Evolutionary conservation across 2,113 vertebrate species (phyloP).

Genomic region (Australoheros scitulus): DNA sequence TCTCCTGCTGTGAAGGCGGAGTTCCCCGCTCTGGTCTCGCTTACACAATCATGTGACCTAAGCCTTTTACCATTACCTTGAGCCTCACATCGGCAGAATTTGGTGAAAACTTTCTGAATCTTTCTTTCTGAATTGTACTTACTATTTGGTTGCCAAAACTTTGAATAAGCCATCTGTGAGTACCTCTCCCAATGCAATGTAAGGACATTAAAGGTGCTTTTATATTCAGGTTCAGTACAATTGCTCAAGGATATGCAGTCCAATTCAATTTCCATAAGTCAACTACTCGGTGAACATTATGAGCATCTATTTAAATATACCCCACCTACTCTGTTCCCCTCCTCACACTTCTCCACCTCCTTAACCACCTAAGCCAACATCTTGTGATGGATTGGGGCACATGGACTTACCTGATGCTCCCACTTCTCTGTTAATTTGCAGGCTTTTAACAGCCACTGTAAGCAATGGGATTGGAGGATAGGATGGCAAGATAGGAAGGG

Average conservation of each 20-base stretch:
- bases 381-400: slow-evolving; percentile 34
- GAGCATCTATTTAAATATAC: slow-evolving; percentile 24
- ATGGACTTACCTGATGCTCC: background rate
- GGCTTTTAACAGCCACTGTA: background rate
- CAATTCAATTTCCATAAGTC: slow-evolving; percentile 52
- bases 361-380: background rate
- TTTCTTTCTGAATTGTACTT: background rate
- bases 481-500: background rate
- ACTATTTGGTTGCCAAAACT: background rate
- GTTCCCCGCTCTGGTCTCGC: too few relatives aligned
- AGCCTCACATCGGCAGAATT: too few relatives aligned
- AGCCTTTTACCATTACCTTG: too few relatives aligned
- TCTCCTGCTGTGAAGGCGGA: too few relatives aligned
- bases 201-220: slow-evolving; percentile 29
- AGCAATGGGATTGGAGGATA: slow-evolving; percentile 7
- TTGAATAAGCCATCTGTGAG: background rate
- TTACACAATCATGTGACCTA: too few relatives aligned
- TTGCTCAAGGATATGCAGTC: slow-evolving; percentile 50
- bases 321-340: background rate
- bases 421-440: background rate
- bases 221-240: slow-evolving; percentile 14
- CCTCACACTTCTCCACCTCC: background rate
- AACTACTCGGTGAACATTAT: slow-evolving; percentile 30
- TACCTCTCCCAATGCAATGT: background rate
- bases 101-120: background rate